Evolutionary conservation across 2,888 invertebrate genomes (phyloP).

Genomic region (Drosophila pseudotakahashii): DNA sequence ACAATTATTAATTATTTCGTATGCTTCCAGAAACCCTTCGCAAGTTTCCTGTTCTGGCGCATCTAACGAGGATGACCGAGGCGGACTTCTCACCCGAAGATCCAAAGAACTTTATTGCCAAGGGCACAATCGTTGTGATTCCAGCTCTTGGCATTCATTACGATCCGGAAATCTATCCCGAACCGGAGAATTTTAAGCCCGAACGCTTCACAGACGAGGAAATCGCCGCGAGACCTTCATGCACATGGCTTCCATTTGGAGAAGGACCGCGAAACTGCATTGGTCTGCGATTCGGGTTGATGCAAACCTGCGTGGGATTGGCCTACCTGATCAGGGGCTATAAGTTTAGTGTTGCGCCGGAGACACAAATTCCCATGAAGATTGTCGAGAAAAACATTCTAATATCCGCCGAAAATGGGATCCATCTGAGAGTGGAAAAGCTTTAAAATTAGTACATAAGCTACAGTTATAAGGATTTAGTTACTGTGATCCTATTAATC

Average conservation of each 20-base stretch:
- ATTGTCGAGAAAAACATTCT: constrained; percentile 50
- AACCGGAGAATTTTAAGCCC: constrained; percentile 87
- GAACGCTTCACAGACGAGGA: constrained; percentile 86
- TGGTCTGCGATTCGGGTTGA: constrained; percentile 79
- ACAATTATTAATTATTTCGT: not conserved
- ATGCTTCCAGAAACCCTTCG: constrained; percentile 85
- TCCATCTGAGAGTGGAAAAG: constrained; percentile 61
- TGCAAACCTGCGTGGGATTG: constrained; percentile 76
- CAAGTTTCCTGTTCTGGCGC: constrained; percentile 85
- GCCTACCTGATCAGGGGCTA: constrained; percentile 61
- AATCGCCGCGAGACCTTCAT: constrained; percentile 84
- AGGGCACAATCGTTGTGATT: constrained; percentile 82
- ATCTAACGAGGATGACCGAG: constrained; percentile 50
- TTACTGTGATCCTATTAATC: no score
- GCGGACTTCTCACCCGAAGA: constrained; percentile 59
- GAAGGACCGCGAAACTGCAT: constrained; percentile 82
- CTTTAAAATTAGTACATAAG: constrained; percentile 20
- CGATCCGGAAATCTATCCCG: constrained; percentile 84
- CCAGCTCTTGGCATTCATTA: constrained; percentile 85
- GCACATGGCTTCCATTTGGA: constrained; percentile 80
- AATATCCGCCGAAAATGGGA: constrained; percentile 66
- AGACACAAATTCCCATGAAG: constrained; percentile 67
- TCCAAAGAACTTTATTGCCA: constrained; percentile 84
- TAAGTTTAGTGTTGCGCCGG: constrained; percentile 54
- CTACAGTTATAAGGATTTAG: not conserved